A percentile compares a stretch with the other conserved stretches of the same genome.
phyloP scores from a whole-genome alignment of 2,113 vertebrate species.

The Pipra filicauda region DNA sequence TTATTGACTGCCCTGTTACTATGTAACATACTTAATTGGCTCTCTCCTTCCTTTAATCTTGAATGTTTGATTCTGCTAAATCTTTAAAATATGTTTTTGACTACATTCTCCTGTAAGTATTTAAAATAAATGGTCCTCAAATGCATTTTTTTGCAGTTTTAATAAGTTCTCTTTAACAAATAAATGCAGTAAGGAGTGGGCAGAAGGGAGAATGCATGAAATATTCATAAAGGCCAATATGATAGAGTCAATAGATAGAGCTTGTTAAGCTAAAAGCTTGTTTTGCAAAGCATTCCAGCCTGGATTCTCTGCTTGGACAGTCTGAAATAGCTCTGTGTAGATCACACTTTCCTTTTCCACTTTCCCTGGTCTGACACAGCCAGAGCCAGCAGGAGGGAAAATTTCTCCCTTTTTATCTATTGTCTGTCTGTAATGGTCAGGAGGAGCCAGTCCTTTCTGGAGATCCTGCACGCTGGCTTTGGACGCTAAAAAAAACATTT shows the following conservation, averaged over 20 bases:
- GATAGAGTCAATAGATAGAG: neutral
- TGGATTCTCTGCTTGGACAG: neutral
- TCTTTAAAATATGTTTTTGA: constrained; percentile 19
- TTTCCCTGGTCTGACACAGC: neutral
- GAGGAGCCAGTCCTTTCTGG: neutral
- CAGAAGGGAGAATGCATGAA: neutral
- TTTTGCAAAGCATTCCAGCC: neutral
- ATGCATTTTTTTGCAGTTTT: neutral
- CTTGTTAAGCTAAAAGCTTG: neutral
- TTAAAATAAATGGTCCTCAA: constrained; percentile 5
- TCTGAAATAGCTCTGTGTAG: neutral
- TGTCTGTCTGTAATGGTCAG: neutral
- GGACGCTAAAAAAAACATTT: neutral
- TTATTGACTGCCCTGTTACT: constrained; percentile 34
- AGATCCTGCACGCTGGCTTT: neutral
- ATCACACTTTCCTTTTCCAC: neutral
- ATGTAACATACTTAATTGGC: constrained; percentile 20
- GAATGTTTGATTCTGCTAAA: constrained; percentile 18
- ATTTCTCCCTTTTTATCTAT: neutral
- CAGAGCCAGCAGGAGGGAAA: neutral
- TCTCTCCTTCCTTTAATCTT: constrained; percentile 34
- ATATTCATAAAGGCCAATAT: neutral
- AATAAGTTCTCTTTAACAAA: neutral
- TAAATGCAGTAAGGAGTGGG: neutral
- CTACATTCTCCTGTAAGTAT: neutral